Conservation (phyloP, 2,113 vertebrate species). For the Bubo bubo region DNA sequence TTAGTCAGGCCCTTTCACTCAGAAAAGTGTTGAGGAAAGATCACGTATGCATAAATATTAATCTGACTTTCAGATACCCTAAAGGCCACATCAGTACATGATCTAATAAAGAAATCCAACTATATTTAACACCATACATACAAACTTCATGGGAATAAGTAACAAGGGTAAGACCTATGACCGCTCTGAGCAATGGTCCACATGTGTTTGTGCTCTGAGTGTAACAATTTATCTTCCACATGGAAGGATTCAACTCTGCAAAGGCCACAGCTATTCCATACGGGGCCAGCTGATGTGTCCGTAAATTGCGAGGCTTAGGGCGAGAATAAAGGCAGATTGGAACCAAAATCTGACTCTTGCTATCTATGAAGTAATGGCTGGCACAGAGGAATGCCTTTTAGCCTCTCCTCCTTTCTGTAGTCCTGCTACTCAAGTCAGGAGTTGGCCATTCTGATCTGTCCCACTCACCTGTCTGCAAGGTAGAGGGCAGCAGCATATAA, state of each 20-base stretch:
- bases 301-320: background rate
- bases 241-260: background rate
- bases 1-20: background rate
- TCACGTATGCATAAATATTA: background rate
- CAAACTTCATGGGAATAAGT: background rate
- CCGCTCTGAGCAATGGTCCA: background rate
- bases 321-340: background rate
- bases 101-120: background rate
- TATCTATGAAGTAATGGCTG: background rate
- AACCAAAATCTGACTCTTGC: background rate
- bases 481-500: background rate
- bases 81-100: fast-evolving
- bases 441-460: background rate
- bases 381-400: background rate
- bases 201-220: fast-evolving
- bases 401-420: background rate
- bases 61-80: background rate
- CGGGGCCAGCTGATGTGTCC: background rate
- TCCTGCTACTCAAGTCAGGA: background rate
- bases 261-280: background rate
- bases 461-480: background rate
- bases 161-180: background rate
- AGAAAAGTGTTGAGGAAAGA: background rate
- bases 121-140: background rate
- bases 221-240: background rate